These are phyloP conservation scores for Lottia gigantea DNA, from an alignment of 2,888 invertebrate species.

Conservation along the genomic window DNA sequence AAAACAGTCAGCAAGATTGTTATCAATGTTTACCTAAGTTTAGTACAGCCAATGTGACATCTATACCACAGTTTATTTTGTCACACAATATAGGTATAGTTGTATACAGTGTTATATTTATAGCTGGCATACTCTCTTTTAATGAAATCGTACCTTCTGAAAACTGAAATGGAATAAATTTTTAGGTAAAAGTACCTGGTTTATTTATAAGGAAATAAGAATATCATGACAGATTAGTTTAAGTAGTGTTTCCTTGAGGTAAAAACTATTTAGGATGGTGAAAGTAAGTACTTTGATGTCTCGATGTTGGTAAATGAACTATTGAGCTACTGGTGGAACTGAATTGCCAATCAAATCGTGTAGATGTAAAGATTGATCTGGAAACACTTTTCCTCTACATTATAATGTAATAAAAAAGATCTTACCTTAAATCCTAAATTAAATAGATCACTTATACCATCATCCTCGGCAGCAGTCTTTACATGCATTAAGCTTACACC, in stretches of 20 bases:
- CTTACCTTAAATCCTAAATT: conserved; percentile 38
- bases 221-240: no score
- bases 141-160: not conserved
- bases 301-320: no score
- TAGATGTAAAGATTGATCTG: no score
- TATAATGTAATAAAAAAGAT: no score
- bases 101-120: not conserved
- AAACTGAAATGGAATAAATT: not conserved
- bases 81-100: not conserved
- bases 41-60: not conserved
- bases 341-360: no score
- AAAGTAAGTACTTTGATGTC: no score
- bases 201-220: no score
- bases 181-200: no score
- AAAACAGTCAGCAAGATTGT: not conserved
- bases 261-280: no score
- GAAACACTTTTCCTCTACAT: no score
- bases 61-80: not conserved
- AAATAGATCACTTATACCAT: conserved; percentile 30
- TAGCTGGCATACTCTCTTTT: not conserved
- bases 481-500: conserved; percentile 12
- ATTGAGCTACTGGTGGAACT: no score
- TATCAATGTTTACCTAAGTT: not conserved
- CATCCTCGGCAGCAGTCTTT: conserved; percentile 12
- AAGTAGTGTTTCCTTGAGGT: no score